Evolutionary conservation across 2,113 vertebrate genomes (phyloP).

Genomic region (Suricata suricatta): DNA sequence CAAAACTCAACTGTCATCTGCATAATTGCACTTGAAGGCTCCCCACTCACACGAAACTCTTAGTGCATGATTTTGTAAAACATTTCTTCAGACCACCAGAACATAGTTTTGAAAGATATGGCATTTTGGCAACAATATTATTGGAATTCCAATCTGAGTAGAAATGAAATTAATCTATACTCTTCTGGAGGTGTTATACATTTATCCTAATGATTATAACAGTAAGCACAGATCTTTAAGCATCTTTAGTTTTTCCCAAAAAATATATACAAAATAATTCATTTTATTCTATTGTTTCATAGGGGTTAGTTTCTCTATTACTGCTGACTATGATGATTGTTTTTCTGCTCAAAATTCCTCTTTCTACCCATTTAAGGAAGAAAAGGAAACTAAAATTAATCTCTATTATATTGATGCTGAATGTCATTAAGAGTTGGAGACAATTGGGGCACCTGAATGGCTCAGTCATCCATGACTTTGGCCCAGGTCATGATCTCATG

Average conservation of each 20-base stretch:
- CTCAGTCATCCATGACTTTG: too few species aligned
- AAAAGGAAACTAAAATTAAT: neutral
- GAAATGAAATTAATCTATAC: neutral
- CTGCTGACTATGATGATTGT: neutral
- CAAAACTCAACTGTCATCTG: neutral
- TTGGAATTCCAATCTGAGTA: neutral
- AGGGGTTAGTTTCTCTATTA: neutral
- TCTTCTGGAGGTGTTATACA: neutral
- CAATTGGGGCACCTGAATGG: too few species aligned
- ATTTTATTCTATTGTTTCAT: neutral
- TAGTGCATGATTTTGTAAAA: neutral
- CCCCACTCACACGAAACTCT: fast-evolving
- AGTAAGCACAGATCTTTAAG: neutral
- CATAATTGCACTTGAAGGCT: neutral
- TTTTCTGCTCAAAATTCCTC: neutral
- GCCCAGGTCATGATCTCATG: too few species aligned
- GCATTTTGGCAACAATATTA: neutral
- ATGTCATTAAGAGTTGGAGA: neutral
- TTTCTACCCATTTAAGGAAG: neutral
- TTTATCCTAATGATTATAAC: neutral
- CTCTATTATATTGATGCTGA: neutral
- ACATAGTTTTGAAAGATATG: neutral
- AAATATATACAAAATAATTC: neutral
- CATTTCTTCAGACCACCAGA: neutral
- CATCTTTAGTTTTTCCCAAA: neutral